Evolutionary conservation across 2,888 invertebrate species (phyloP).

Genomic region (Erpobdella octoculata): DNA sequence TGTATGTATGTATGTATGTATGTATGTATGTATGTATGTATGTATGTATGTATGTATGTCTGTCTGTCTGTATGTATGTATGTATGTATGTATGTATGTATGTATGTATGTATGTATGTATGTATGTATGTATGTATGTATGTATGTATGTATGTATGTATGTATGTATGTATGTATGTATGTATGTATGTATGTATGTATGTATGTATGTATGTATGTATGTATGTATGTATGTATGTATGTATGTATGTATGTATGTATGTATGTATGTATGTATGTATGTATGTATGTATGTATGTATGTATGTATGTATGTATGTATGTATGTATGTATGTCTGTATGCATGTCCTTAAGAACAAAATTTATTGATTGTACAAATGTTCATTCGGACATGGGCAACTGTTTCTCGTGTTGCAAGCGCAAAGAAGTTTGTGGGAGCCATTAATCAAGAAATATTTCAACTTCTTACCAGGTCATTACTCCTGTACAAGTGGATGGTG

Average conservation of each 20-base stretch:
- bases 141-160: not conserved
- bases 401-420: too few relatives aligned
- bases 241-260: not conserved
- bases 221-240: not conserved
- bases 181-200: not conserved
- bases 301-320: constrained; percentile 1
- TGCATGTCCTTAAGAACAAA: too few relatives aligned
- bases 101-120: not conserved
- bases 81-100: not conserved
- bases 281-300: constrained; percentile 1
- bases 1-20: constrained; percentile 1
- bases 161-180: not conserved
- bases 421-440: too few relatives aligned
- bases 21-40: too few relatives aligned
- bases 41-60: too few relatives aligned
- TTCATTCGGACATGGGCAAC: too few relatives aligned
- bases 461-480: too few relatives aligned
- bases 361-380: too few relatives aligned
- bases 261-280: not conserved
- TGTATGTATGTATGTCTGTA: not conserved
- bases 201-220: not conserved
- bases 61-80: too few relatives aligned
- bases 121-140: not conserved
- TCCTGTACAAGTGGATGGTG: too few relatives aligned
- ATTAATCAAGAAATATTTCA: too few relatives aligned